Base-by-base conservation (phyloP, 2,113 vertebrate genomes). In the Erpornis zantholeuca region DNA sequence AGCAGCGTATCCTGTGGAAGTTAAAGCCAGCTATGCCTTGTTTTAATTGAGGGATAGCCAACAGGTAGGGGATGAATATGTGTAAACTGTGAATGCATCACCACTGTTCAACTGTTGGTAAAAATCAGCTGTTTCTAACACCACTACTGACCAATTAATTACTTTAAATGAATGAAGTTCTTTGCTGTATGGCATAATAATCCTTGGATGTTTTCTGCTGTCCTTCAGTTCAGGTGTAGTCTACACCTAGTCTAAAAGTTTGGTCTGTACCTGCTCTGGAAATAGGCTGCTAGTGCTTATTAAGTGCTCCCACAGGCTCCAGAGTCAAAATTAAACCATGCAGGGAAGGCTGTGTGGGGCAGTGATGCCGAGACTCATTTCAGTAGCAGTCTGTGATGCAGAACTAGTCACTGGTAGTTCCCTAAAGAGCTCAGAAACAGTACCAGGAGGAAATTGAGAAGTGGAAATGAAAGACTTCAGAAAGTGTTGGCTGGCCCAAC, bases 341-440 rank as follows among this genome's bases (percentile, higher is more conserved):
- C 53, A 24, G 40, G 27, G 56, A 49, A 53, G 9, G 31, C n/a
- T 53, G 3, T 14, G 38, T 7, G 42, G 57, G 52, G 33, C 44
- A 49, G 31, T 8, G 61, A 31, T 82, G 87, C 82, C 15, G 36
- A 38, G 75, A 73, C 79, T 95, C 76, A 61, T 95, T 94, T 82
- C 56, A 53, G 79, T 40, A 92, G 86, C 69, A 68, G 81, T 15
- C n/a, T 94, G 0, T 68, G 89, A 60, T 69, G 81, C 83, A 88
- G 81, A 94, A 86, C 33, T 77, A 72, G 86, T 80, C 50, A 60
- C 40, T 36, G 79, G 64, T 64, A 77, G 76, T 96, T 96, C 94
- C 88, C 82, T 63, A 81, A 93, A 92, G 63, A 88, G 47, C 64
- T 92, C 73, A 65, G 35, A 66, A 85, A 47, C 35, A 65, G 75